Base-by-base conservation (phyloP, 1,140 invertebrate species). In the Rhyzopertha dominica region DNA sequence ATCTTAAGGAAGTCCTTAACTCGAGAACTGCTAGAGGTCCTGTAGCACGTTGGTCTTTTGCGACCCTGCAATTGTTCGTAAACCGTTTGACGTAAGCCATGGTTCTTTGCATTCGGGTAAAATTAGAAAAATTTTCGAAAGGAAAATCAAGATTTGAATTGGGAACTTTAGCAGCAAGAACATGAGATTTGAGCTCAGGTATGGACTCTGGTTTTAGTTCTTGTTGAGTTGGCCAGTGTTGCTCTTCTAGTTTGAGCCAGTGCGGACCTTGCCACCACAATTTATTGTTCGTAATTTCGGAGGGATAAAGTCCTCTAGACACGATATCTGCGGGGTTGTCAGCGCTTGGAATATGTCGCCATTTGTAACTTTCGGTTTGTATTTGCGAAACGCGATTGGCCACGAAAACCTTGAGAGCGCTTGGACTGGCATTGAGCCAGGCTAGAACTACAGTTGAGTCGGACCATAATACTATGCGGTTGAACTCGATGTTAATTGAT, bases 391-490 rank as follows among this genome's bases (percentile, higher is more conserved):
- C 51, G 4, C 59, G 46, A 42, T 66, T 62, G 2, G 56, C 44
- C 10, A 58, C 50, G 31, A 55, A 55, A 9, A 42, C 28, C 43
- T 62, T 59, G 17, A 63, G 42, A 66, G 35, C 47, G 46, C 18
- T 53, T 2, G 54, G 51, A 2, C 35, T 38, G 19, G 54, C 52
- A 18, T 39, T 25, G 2, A 71, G 46, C 66, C 66, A 69, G 5
- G 36, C 32, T 2, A 70, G 26, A 0, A 55, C 59, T n/a, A 62
- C 56, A 10, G 47, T 62, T 3, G 64, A 63, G 36, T 69, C 66
- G 5, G 51, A 50, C 62, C 60, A 67, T 28, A 56, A n/a, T n/a
- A n/a, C n/a, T n/a, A n/a, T 49, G 28, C 17, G 5, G 4, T 4
- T 8, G 8, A 5, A 3, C 12, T 4, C 4, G 26, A 19, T 44